These are phyloP conservation scores for Apostichopus japonicus DNA, from an alignment of 35 echinoderm and acorn worm species.

Conservation along the genomic window DNA sequence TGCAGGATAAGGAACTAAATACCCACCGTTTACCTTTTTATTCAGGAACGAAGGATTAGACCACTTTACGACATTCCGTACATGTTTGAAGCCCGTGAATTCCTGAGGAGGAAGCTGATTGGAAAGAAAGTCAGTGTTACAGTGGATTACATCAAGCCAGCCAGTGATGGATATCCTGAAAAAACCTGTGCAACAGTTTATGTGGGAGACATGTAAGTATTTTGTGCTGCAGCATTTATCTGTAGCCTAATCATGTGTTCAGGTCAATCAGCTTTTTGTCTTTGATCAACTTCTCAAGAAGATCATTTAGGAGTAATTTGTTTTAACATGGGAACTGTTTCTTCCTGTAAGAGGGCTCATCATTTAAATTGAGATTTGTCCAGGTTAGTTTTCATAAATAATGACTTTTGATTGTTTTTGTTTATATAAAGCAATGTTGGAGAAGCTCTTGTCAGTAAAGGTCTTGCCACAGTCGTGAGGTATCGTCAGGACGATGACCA, in stretches of 20 bases:
- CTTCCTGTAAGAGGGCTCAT: too few relatives aligned
- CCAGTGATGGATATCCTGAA: constrained; percentile 89
- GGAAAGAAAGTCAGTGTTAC: constrained; percentile 92
- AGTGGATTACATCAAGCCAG: constrained; percentile 96
- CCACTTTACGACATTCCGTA: constrained; percentile 98
- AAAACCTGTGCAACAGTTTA: constrained; percentile 93
- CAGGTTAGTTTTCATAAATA: too few relatives aligned
- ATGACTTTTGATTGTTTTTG: background rate
- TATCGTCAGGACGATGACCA: constrained; percentile 96
- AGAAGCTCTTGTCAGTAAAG: constrained; percentile 95
- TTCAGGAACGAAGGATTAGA: constrained; percentile 80
- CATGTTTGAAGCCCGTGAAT: constrained; percentile 99
- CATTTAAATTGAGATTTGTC: too few relatives aligned
- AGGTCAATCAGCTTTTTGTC: too few relatives aligned
- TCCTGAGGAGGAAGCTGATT: constrained; percentile 94
- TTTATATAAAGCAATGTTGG: constrained; percentile 79
- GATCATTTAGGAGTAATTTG: too few relatives aligned
- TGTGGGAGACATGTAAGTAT: constrained; percentile 90
- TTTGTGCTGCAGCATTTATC: too few relatives aligned
- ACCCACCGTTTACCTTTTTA: too few relatives aligned
- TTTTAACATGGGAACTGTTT: too few relatives aligned
- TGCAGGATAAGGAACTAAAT: too few relatives aligned
- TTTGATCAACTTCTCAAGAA: too few relatives aligned
- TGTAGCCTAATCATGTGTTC: too few relatives aligned
- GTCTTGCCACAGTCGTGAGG: constrained; percentile 85